These are phyloP conservation scores for Sitta europaea DNA, from an alignment of 2,113 vertebrate genomes.

Conservation along the genomic window DNA sequence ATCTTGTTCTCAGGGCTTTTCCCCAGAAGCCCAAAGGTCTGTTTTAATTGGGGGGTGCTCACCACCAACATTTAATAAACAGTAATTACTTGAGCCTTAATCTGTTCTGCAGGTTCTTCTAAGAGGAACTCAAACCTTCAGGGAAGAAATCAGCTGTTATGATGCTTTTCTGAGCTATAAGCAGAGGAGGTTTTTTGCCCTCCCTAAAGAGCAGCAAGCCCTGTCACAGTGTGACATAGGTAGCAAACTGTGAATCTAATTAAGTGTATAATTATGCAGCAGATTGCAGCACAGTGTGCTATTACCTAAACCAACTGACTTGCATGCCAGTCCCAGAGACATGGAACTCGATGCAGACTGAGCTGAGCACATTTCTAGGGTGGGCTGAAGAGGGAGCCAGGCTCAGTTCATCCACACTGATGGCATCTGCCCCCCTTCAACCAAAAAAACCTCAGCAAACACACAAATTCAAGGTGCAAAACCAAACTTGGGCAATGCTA, in stretches of 20 bases:
- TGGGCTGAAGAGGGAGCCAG: not conserved
- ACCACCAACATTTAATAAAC: not conserved
- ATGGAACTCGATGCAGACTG: fast-evolving
- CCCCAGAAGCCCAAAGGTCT: not conserved
- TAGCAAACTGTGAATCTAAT: conserved; percentile 49
- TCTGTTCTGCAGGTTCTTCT: not conserved
- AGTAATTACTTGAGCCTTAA: not conserved
- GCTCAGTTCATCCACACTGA: not conserved
- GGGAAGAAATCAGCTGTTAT: not conserved
- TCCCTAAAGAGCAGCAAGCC: not conserved
- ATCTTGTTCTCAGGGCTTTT: not conserved
- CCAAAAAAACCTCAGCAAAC: not conserved
- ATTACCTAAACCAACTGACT: not conserved
- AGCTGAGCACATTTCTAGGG: not conserved
- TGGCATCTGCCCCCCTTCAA: not conserved
- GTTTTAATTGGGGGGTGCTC: not conserved
- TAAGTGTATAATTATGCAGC: conserved; percentile 45
- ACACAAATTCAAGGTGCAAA: not conserved
- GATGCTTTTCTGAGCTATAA: not conserved
- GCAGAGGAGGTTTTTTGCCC: not conserved
- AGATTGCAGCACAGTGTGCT: conserved; percentile 34
- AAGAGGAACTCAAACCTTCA: not conserved
- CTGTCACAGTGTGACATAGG: not conserved
- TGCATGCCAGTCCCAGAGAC: not conserved
- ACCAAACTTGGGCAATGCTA: not conserved